A percentile compares a stretch with the other conserved stretches of the same genome.
phyloP scores from a whole-genome alignment of 2,888 invertebrate species.

The Drosophila cognata region DNA sequence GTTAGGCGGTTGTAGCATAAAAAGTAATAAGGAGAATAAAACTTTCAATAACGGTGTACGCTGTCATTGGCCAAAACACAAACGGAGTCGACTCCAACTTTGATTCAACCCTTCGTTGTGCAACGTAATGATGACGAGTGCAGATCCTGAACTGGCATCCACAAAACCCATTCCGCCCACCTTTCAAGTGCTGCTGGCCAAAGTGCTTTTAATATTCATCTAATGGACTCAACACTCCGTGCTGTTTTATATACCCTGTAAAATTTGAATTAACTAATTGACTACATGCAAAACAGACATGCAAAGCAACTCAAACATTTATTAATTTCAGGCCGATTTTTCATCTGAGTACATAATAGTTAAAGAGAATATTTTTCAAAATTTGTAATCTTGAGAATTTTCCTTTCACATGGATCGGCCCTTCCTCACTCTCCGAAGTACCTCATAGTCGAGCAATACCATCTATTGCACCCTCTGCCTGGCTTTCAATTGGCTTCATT shows the following conservation, averaged over 20 bases:
- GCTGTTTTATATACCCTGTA: constrained; percentile 12
- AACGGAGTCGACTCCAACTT: constrained; percentile 10
- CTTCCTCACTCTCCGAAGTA: not conserved
- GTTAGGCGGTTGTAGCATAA: not conserved
- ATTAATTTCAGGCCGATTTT: not conserved
- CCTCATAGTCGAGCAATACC: not conserved
- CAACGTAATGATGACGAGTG: constrained; percentile 43
- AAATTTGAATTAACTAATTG: not conserved
- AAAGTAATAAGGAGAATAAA: not conserved
- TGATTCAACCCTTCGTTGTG: constrained; percentile 41
- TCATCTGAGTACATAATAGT: not conserved
- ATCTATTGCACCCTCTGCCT: not conserved
- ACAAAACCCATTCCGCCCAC: constrained; percentile 2
- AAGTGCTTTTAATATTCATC: constrained; percentile 77
- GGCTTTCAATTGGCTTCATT: constrained; percentile 54
- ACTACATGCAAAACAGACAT: not conserved
- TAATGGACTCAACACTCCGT: constrained; percentile 70
- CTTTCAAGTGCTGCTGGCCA: constrained; percentile 38
- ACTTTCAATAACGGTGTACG: not conserved
- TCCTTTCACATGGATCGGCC: not conserved
- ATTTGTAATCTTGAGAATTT: not conserved
- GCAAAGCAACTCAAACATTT: not conserved
- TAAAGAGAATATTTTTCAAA: not conserved
- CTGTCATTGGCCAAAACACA: not conserved
- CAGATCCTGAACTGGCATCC: constrained; percentile 15